These are phyloP conservation scores for Motacilla tschutschensis DNA, from an alignment of 2,113 vertebrate species.

Conservation along the genomic window DNA sequence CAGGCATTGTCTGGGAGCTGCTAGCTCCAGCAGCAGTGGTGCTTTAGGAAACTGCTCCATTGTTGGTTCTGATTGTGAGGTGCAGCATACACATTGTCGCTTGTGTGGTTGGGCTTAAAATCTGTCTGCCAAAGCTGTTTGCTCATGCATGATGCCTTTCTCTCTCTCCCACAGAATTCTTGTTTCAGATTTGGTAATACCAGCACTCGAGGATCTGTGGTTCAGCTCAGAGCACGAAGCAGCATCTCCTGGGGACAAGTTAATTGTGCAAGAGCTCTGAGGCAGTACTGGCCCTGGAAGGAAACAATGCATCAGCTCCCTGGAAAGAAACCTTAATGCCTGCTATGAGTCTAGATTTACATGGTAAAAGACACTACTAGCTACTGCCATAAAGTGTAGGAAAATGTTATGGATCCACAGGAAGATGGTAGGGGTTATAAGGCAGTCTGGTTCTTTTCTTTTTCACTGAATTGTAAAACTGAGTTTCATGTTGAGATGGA, in stretches of 20 bases:
- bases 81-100: accelerated
- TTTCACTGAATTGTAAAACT: not conserved
- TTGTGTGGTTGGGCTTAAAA: accelerated
- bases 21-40: not conserved
- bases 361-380: not conserved
- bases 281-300: not conserved
- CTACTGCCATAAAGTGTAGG: not conserved
- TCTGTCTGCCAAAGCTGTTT: not conserved
- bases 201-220: not conserved
- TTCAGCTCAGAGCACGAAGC: not conserved
- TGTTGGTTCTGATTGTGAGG: not conserved
- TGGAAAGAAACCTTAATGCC: not conserved
- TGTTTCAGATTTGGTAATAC: not conserved
- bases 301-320: not conserved
- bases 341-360: not conserved
- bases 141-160: not conserved
- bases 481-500: not conserved
- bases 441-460: not conserved
- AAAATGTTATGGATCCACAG: not conserved
- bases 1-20: accelerated
- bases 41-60: not conserved
- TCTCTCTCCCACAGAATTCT: not conserved
- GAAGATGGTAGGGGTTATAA: not conserved
- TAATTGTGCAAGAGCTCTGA: not conserved
- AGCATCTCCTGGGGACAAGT: not conserved